Percentiles rank a stretch among this genome's conserved stretches.
Evolutionary conservation across 2,888 invertebrate species (phyloP).

Genomic region (Allygus modestus): DNA sequence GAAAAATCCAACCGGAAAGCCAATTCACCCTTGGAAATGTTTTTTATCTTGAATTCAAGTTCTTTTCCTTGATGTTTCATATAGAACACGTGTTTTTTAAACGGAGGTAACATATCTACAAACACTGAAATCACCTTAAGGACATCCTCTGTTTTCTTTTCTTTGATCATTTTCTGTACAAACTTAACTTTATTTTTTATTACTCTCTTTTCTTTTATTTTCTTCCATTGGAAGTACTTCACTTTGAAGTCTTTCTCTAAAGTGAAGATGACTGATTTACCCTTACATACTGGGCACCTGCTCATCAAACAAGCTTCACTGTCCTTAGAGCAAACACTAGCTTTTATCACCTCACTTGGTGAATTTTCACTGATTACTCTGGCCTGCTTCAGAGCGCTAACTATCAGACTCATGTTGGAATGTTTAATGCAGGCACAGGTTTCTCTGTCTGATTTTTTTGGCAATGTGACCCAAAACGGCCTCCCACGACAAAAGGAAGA

Average conservation of each 20-base stretch:
- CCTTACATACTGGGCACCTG: not conserved
- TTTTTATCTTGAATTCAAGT: not conserved
- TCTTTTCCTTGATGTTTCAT: not conserved
- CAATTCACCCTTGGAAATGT: not conserved
- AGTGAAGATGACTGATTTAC: not conserved
- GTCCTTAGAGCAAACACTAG: constrained; percentile 5
- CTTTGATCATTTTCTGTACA: not conserved
- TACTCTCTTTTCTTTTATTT: constrained; percentile 16
- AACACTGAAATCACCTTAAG: not conserved
- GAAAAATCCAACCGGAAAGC: not conserved
- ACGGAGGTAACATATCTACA: not conserved
- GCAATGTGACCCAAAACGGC: constrained; percentile 18
- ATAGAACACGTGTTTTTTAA: not conserved
- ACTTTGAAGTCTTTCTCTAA: not conserved
- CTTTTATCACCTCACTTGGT: not conserved
- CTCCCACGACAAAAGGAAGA: not conserved
- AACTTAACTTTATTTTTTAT: constrained; percentile 4
- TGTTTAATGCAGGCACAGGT: constrained; percentile 44
- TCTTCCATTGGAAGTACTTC: constrained; percentile 32
- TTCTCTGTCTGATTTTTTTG: constrained; percentile 25
- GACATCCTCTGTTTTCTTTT: not conserved
- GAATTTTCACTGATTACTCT: constrained; percentile 14
- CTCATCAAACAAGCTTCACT: constrained; percentile 20
- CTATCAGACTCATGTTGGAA: not conserved
- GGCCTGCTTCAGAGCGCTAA: not conserved